Evolutionary conservation across 2,113 vertebrate species (phyloP), one percentile per base, ranked within the genome.

Genomic region (Casuarius casuarius): DNA sequence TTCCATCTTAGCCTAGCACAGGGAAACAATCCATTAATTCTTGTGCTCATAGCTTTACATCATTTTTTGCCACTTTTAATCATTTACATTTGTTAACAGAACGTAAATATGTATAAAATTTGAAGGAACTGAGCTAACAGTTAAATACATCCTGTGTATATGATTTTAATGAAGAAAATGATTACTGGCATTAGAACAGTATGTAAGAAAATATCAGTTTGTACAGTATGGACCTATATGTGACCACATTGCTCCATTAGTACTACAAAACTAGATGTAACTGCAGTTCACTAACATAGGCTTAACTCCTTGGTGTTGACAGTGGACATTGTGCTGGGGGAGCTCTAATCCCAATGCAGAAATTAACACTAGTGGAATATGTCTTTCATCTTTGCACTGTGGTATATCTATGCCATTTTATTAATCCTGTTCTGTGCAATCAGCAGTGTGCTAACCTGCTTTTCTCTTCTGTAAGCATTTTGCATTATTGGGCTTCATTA

Each of bases 61-160:
- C 85, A 33, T 95, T 94, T 94, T 95, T 94, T 95, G 75, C 96
- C 90, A 88, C 95, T 98, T 97, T 97, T 97, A 59, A 97, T 98
- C 94, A 96, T 97, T 98, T 98, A 95, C 97, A 92, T 98, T 96
- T 96, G 97, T 98, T 98, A 98, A 97, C 98, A 98, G 97, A 98
- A 97, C 96, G 98, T 99, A 99, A 99, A 99, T 99, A 99, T 99
- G 99, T 99, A 99, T 99, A 99, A 98, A 99, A 98, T 99, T 97
- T 98, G 98, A 99, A 99, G 98, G 98, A 99, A 98, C 98, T 92
- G 98, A 99, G 98, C 99, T 99, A 99, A 99, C 98, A 97, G 98
- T 98, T 97, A 98, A 97, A 98, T 98, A 98, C 98, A 96, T 99
- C 98, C 97, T 98, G 98, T 98, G 99, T 99, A 98, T 98, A 99